These are phyloP conservation scores for Staurois parvus DNA, from an alignment of 2,797 vertebrate genomes.

Conservation along the genomic window DNA sequence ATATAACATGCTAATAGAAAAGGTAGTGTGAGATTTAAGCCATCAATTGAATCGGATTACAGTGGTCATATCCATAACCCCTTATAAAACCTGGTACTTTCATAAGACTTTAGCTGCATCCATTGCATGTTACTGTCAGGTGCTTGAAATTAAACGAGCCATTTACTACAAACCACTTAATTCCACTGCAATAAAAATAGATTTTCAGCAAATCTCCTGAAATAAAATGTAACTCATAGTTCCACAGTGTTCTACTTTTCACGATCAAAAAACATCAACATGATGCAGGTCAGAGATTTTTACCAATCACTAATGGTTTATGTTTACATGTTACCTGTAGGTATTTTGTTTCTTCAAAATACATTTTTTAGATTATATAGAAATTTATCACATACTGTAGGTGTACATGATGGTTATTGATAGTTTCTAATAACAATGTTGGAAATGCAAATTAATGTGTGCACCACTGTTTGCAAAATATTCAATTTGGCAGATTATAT, in stretches of 20 bases:
- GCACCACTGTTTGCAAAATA: no score
- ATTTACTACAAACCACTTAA: slow-evolving; percentile 16
- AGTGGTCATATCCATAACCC: neutral
- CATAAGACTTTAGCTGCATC: slow-evolving; percentile 15
- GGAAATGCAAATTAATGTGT: no score
- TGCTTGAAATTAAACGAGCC: slow-evolving; percentile 17
- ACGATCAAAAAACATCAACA: slow-evolving; percentile 8
- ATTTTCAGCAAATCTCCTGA: slow-evolving; percentile 23
- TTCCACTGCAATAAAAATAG: slow-evolving; percentile 21
- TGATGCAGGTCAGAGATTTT: neutral
- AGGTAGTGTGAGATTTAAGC: neutral
- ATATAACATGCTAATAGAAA: no score
- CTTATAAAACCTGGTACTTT: neutral
- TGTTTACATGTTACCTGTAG: neutral
- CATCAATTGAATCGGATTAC: neutral
- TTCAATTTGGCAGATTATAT: no score
- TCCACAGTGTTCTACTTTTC: neutral
- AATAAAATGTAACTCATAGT: slow-evolving; percentile 31
- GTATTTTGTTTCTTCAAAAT: neutral
- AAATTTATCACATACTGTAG: no score
- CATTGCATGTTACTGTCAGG: slow-evolving; percentile 9
- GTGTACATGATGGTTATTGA: no score
- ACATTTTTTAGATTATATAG: neutral
- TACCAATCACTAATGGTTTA: neutral
- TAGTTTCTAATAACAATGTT: no score